Base-by-base conservation (phyloP, 2,888 invertebrate species). In the Tiliacea citrago region DNA sequence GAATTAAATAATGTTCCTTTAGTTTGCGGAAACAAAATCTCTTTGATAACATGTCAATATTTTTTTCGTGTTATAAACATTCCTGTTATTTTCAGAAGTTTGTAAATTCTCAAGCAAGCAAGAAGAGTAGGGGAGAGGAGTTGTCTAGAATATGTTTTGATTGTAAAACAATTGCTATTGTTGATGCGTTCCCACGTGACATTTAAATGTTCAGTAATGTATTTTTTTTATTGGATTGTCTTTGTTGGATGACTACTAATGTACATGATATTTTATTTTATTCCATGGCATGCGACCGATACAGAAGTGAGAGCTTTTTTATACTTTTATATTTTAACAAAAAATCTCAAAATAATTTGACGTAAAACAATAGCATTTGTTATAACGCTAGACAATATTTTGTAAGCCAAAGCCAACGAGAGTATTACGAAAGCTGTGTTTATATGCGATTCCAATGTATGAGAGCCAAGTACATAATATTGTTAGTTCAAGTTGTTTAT, bases 381-480 rank as follows among this genome's bases (percentile, higher is more conserved):
- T 77, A 61, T 74, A 91, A 92, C 91, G 70, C 71, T 84, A 83
- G 83, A 88, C 83, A 85, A 87, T 88, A 93, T 88, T 88, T 86
- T 88, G 89, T 89, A 92, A 92, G 94, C 94, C 95, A 95, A 95
- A 95, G 91, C 88, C 88, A 92, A 93, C 90, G 90, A 92, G 91
- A 94, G 95, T 95, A 95, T 95, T 94, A 94, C 87, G 87, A 88
- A 86, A 86, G 89, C 91, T 93, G 92, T 93, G 91, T 91, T 84
- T 77, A 79, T 81, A 85, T 80, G 84, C 82, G 82, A 91, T 92
- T 91, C 88, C 89, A 90, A 87, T 87, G 71, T 77, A 67, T 53
- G 71, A 75, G 85, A 86, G 79, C 71, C 42, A 51, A 75, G 75
- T 66, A 73, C 67, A 75, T 73, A 62, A 76, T 84, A 77, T 76